Conservation (phyloP, 2,113 vertebrate species). For the Megaceryle torquata region DNA sequence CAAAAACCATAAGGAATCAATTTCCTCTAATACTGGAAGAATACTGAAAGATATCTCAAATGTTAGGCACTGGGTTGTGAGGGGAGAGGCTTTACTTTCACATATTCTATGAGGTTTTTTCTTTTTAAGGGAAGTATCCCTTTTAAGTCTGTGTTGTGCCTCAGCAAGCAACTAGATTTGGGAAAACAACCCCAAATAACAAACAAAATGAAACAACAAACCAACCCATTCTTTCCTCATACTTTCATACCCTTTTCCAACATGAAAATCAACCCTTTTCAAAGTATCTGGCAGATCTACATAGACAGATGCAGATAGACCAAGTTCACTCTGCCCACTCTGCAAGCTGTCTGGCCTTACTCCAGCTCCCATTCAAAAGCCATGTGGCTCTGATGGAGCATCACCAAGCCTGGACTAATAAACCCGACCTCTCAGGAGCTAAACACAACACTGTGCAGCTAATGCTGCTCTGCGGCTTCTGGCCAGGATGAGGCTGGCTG, state of each 20-base stretch:
- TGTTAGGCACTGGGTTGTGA: neutral
- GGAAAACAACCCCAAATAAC: neutral
- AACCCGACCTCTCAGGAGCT: neutral
- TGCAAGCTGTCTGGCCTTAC: slow-evolving; percentile 22
- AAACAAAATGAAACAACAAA: neutral
- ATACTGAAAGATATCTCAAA: neutral
- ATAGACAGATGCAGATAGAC: neutral
- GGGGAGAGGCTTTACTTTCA: neutral
- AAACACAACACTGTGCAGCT: neutral
- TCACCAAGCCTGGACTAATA: neutral
- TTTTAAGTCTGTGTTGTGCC: neutral
- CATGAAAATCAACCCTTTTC: neutral
- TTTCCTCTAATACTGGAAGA: neutral
- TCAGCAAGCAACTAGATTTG: neutral
- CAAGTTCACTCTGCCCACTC: neutral
- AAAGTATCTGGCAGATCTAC: slow-evolving; percentile 2
- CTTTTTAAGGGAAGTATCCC: neutral
- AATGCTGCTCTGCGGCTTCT: neutral
- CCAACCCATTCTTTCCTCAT: neutral
- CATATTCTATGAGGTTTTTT: neutral
- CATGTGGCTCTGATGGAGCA: neutral
- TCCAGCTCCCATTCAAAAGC: slow-evolving; percentile 12
- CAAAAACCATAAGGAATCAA: neutral
- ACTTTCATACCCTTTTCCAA: neutral
- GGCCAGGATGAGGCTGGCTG: neutral